These are phyloP conservation scores for Zaprionus bogoriensis DNA, from an alignment of 2,888 invertebrate genomes.

Conservation along the genomic window DNA sequence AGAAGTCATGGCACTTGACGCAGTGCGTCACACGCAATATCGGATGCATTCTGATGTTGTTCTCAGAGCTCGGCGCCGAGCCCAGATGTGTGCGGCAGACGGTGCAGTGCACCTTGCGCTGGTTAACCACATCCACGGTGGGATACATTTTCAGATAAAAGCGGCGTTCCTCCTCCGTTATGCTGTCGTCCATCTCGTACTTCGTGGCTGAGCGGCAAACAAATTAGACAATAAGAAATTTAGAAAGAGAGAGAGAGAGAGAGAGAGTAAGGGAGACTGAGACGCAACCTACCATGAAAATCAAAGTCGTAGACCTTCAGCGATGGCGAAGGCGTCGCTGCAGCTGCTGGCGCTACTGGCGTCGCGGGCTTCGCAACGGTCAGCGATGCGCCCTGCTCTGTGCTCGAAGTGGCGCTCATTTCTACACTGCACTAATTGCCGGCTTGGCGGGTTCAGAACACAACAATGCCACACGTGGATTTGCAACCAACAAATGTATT, in stretches of 20 bases:
- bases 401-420: conserved; percentile 47
- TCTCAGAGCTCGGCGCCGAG: conserved; percentile 86
- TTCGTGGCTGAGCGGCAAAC: conserved; percentile 61
- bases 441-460: not conserved
- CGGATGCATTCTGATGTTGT: conserved; percentile 88
- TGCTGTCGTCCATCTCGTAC: conserved; percentile 84
- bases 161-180: conserved; percentile 84
- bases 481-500: conserved; percentile 11
- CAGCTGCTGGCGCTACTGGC: not conserved
- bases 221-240: conserved; percentile 11
- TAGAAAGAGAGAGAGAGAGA: too few relatives aligned
- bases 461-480: conserved; percentile 35
- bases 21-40: conserved; percentile 89
- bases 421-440: conserved; percentile 1
- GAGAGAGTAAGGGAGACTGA: too few relatives aligned
- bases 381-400: conserved; percentile 30
- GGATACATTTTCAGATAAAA: conserved; percentile 84
- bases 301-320: conserved; percentile 52
- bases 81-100: conserved; percentile 90
- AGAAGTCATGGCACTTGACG: conserved; percentile 89
- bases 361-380: conserved; percentile 26
- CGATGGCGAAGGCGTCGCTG: conserved; percentile 19
- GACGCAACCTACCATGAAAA: conserved; percentile 50
- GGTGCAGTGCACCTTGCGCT: conserved; percentile 88
- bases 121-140: conserved; percentile 86